Percentiles rank a stretch among this genome's conserved stretches.
Evolutionary conservation across 2,797 vertebrate species (phyloP).

Genomic region (Phrynocephalus vlangalii): DNA sequence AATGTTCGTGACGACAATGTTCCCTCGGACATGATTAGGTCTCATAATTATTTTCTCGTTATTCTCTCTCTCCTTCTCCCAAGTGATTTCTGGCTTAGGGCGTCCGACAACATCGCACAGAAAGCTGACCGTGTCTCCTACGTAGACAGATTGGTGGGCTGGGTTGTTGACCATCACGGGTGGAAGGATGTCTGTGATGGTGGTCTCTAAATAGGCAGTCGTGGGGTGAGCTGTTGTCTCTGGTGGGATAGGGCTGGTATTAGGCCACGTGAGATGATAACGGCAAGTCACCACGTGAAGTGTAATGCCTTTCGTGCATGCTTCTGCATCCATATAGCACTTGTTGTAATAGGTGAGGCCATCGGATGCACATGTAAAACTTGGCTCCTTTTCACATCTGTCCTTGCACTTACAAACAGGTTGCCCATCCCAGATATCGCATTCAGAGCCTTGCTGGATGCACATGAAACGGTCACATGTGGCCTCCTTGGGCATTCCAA

Average conservation of each 20-base stretch:
- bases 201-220: slow-evolving; percentile 83
- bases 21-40: slow-evolving; percentile 91
- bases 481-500: slow-evolving; percentile 94
- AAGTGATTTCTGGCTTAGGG: slow-evolving; percentile 91
- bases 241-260: slow-evolving; percentile 87
- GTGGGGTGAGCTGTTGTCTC: slow-evolving; percentile 91
- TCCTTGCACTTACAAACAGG: slow-evolving; percentile 97
- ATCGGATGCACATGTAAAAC: slow-evolving; percentile 97
- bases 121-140: slow-evolving; percentile 95
- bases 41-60: slow-evolving; percentile 87
- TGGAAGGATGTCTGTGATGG: slow-evolving; percentile 81
- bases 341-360: slow-evolving; percentile 99
- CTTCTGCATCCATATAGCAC: slow-evolving; percentile 99
- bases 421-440: slow-evolving; percentile 98
- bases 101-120: slow-evolving; percentile 93
- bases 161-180: slow-evolving; percentile 87
- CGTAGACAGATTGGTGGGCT: slow-evolving; percentile 85
- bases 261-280: slow-evolving; percentile 94
- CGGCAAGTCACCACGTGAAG: slow-evolving; percentile 87
- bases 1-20: slow-evolving; percentile 95
- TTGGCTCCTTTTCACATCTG: slow-evolving; percentile 95
- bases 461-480: slow-evolving; percentile 98
- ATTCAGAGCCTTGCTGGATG: slow-evolving; percentile 95
- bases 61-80: slow-evolving; percentile 92
- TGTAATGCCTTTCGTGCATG: slow-evolving; percentile 92